Conservation (phyloP, 2,888 invertebrate species). For the Gandaritis pyraliata region DNA sequence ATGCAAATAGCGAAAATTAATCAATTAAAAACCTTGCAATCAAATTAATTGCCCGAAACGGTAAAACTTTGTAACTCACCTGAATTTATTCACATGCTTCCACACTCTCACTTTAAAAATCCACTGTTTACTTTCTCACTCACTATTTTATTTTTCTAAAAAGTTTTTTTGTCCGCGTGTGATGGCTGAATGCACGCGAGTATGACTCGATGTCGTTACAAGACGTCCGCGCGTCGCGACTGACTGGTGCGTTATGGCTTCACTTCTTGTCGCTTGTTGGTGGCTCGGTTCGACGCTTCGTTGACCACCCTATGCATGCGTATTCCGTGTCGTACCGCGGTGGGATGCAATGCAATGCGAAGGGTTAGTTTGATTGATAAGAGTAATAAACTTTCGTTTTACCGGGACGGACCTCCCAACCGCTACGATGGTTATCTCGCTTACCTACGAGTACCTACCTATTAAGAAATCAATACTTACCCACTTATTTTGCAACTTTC, state of each 20-base stretch:
- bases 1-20: slow-evolving; percentile 32
- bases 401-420: too few relatives aligned
- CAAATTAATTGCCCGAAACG: slow-evolving; percentile 40
- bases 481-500: too few relatives aligned
- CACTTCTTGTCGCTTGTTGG: background rate
- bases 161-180: slow-evolving; percentile 23
- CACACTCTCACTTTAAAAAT: slow-evolving; percentile 35
- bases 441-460: too few relatives aligned
- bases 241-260: slow-evolving; percentile 24
- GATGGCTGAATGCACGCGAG: slow-evolving; percentile 6
- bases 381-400: background rate
- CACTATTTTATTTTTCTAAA: slow-evolving; percentile 13
- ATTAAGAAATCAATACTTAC: too few relatives aligned
- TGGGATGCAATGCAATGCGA: slow-evolving; percentile 8
- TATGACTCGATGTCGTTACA: background rate
- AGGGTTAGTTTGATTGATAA: slow-evolving; percentile 9
- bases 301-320: slow-evolving; percentile 20
- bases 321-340: background rate
- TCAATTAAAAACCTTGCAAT: slow-evolving; percentile 38
- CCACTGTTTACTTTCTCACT: slow-evolving; percentile 31
- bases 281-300: slow-evolving; percentile 11
- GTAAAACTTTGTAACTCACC: slow-evolving; percentile 39
- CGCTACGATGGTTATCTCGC: too few relatives aligned
- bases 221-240: slow-evolving; percentile 23
- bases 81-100: slow-evolving; percentile 35